A percentile compares a stretch with the other conserved stretches of the same genome.
Conservation (phyloP, 2,888 invertebrate species). For the Drosophila sordidula region DNA sequence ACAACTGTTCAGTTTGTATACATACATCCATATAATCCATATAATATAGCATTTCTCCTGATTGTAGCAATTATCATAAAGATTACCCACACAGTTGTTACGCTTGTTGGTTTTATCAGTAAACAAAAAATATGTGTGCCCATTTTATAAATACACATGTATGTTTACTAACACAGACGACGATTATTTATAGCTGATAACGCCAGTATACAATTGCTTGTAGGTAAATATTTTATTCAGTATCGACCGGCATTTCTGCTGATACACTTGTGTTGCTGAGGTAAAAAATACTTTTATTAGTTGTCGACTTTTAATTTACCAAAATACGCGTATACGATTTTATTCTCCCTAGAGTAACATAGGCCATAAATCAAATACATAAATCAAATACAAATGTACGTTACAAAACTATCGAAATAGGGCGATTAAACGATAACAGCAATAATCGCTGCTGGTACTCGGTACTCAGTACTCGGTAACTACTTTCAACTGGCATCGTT, state of each 20-base stretch:
- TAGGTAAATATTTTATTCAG: conserved; percentile 43
- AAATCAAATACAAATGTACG: background rate
- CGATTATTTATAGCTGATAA: conserved; percentile 43
- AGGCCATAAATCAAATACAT: too few species aligned
- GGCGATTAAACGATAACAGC: conserved; percentile 24
- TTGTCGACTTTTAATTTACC: too few species aligned
- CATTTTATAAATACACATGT: too few species aligned
- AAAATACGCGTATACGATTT: too few species aligned
- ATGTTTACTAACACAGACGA: conserved; percentile 1
- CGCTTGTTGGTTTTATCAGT: conserved; percentile 14
- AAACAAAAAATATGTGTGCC: background rate
- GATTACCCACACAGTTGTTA: background rate
- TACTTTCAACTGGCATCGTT: conserved; percentile 4
- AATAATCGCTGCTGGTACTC: conserved; percentile 22
- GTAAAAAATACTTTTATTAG: conserved; percentile 5
- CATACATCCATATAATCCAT: too few species aligned
- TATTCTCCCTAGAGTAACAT: too few species aligned
- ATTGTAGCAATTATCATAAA: background rate
- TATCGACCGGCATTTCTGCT: conserved; percentile 49
- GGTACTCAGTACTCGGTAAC: conserved; percentile 7
- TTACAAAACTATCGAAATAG: conserved; percentile 13
- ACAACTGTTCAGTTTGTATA: background rate
- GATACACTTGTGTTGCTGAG: conserved; percentile 55
- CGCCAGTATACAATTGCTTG: conserved; percentile 20
- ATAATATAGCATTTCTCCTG: conserved; percentile 1